Conservation (phyloP, 2,888 invertebrate species). For the Sialis lutaria region DNA sequence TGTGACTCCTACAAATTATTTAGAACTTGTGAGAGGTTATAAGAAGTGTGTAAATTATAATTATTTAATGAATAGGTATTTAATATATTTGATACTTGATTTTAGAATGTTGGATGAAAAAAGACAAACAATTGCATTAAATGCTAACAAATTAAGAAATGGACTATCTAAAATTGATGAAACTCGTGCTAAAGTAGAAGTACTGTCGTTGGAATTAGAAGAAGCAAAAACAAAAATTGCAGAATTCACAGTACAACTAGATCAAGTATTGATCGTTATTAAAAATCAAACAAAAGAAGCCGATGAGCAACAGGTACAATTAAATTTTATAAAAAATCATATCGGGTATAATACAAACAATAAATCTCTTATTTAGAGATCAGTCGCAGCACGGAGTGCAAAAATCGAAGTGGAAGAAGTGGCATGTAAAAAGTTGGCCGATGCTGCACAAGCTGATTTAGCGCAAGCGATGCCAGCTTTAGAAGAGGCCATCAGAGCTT, state of each 20-base stretch:
- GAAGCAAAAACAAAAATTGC: slow-evolving; percentile 57
- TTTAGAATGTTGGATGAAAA: slow-evolving; percentile 53
- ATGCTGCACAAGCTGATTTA: slow-evolving; percentile 65
- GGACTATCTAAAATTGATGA: slow-evolving; percentile 79
- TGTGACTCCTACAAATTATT: slow-evolving; percentile 76
- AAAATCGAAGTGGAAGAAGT: slow-evolving; percentile 66
- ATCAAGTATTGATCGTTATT: slow-evolving; percentile 69
- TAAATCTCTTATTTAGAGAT: slow-evolving; percentile 30
- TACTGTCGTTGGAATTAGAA: slow-evolving; percentile 70
- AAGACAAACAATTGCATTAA: slow-evolving; percentile 47
- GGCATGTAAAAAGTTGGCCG: slow-evolving; percentile 66
- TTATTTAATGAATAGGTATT: background rate
- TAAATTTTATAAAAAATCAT: background rate
- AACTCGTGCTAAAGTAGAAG: slow-evolving; percentile 60
- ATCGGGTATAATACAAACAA: background rate
- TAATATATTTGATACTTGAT: slow-evolving; percentile 4
- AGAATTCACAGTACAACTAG: slow-evolving; percentile 66
- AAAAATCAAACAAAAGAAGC: slow-evolving; percentile 65
- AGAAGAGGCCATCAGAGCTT: slow-evolving; percentile 62
- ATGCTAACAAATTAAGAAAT: slow-evolving; percentile 63
- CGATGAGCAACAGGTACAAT: slow-evolving; percentile 44
- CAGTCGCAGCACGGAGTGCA: slow-evolving; percentile 50
- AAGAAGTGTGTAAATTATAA: slow-evolving; percentile 38
- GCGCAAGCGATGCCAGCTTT: slow-evolving; percentile 76
- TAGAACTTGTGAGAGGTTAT: slow-evolving; percentile 71